These are phyloP conservation scores for Drosophila virilis DNA, from an alignment of 1,140 invertebrate species.

Conservation along the genomic window DNA sequence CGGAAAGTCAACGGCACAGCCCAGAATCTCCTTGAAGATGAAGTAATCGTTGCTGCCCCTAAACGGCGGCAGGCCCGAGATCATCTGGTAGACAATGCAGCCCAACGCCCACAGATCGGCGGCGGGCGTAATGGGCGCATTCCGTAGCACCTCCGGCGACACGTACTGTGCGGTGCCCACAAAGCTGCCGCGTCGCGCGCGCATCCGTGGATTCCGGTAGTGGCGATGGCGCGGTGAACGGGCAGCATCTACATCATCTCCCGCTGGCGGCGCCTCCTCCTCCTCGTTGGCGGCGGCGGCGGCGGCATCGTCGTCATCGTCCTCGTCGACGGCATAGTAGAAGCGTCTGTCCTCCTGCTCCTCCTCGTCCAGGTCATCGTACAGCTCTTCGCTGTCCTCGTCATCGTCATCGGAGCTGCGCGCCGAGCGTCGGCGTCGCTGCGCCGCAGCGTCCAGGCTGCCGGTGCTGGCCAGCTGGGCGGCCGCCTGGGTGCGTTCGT, in stretches of 20 bases:
- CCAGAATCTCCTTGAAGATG: slow-evolving; percentile 98
- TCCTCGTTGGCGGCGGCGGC: neutral
- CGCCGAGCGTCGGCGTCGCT: slow-evolving; percentile 35
- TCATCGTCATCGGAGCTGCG: slow-evolving; percentile 69
- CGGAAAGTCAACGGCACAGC: slow-evolving; percentile 96
- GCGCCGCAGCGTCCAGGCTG: slow-evolving; percentile 2
- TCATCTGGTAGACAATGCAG: slow-evolving; percentile 99
- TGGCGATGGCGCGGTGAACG: slow-evolving; percentile 26
- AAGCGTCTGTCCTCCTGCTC: slow-evolving; percentile 14
- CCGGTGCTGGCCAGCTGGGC: slow-evolving; percentile 48
- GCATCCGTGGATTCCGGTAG: slow-evolving; percentile 1
- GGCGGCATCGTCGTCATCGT: neutral
- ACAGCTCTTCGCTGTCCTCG: slow-evolving; percentile 62
- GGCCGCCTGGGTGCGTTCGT: slow-evolving; percentile 79
- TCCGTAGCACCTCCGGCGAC: slow-evolving; percentile 96
- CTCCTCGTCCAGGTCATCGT: slow-evolving; percentile 64
- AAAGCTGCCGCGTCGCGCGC: slow-evolving; percentile 90
- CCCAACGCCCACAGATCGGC: slow-evolving; percentile 99
- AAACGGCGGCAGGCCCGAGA: slow-evolving; percentile 96
- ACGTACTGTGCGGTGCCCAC: slow-evolving; percentile 99
- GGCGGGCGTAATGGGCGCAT: slow-evolving; percentile 91
- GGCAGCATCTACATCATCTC: neutral
- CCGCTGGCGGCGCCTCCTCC: slow-evolving; percentile 6
- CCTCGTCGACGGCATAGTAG: slow-evolving; percentile 33
- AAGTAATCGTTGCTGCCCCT: slow-evolving; percentile 96